Percentiles rank a stretch among this genome's conserved stretches.
These are phyloP conservation scores for Eupithecia subfuscata DNA, from an alignment of 2,888 invertebrate genomes.

Conservation along the genomic window DNA sequence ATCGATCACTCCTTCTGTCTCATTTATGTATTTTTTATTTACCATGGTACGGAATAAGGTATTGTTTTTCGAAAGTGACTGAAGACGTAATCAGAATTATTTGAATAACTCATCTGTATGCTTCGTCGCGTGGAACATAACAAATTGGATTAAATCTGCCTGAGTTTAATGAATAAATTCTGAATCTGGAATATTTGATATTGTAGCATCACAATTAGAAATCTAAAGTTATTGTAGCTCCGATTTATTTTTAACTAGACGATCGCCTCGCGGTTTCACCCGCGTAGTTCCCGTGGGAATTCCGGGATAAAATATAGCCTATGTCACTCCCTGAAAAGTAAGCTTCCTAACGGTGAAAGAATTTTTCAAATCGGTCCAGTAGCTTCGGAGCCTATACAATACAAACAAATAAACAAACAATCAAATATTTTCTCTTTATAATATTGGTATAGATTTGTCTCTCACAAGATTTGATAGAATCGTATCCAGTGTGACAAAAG, in stretches of 20 bases:
- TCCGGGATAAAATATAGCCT: no score
- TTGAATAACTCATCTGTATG: constrained; percentile 10
- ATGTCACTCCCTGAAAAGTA: no score
- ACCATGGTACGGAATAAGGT: constrained; percentile 31
- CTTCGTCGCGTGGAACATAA: constrained; percentile 5
- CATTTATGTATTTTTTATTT: constrained; percentile 47
- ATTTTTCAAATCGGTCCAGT: no score
- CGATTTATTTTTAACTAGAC: not conserved
- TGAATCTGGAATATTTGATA: not conserved
- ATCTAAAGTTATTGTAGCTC: not conserved
- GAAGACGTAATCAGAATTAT: constrained; percentile 1
- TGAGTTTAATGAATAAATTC: constrained; percentile 5
- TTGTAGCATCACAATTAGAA: not conserved
- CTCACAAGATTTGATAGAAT: not conserved
- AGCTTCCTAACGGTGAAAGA: no score
- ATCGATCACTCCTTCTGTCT: constrained; percentile 61
- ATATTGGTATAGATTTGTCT: no score
- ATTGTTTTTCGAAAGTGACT: constrained; percentile 19
- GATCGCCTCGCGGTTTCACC: no score
- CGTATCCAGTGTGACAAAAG: not conserved
- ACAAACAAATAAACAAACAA: no score
- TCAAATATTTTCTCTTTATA: no score
- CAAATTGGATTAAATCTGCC: not conserved
- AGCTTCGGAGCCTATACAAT: no score
- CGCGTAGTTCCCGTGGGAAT: no score